Evolutionary conservation across 1,140 invertebrate genomes (phyloP), one percentile per base, ranked within the genome.

Genomic region (Drosophila neocordata): DNA sequence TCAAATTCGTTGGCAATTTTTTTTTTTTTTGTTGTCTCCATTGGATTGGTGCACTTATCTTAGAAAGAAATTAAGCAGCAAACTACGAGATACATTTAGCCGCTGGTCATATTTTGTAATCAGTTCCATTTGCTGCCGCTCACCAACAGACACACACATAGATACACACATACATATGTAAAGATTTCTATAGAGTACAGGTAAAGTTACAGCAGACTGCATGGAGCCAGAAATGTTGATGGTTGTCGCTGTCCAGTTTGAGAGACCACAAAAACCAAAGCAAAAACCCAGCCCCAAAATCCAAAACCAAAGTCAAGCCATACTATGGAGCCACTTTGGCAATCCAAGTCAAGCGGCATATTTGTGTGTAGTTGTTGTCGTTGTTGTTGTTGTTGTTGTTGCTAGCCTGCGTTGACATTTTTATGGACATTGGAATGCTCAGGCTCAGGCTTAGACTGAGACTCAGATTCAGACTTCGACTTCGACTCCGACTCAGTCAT

Each of bases 91-190:
- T 89, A 89, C 79, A 80, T 89, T 89, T 89, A 80, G 80, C 84
- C 80, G 85, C 83, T 71, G 82, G 82, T 87, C 82, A 87, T 87
- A 87, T 87, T 87, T 87, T 87, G 82, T 87, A 87, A 87, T 87
- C 82, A 87, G 82, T 82, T 87, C 88, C 81, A 81, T 90, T 89
- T 85, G 89, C 89, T 85, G 89, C 89, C 88, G 88, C 73, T 76
- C 73, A 76, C 73, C 73, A 51, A 62, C 24, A 65, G 48, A 15
- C 37, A 38, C 55, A 57, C 31, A 57, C 48, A 48, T 27, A 73
- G 55, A 73, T 70, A 67, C 57, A 56, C 9, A 34, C 53, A 34
- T n/a, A 56, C 11, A 35, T 9, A 41, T 13, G 13, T 6, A 15
- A 13, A 5, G 13, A 66, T 63, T 66, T 60, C 31, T 66, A 15